A percentile compares a stretch with the other conserved stretches of the same genome.
Conservation (phyloP, 2,797 vertebrate genomes). For the Pseudochaenichthys georgianus region DNA sequence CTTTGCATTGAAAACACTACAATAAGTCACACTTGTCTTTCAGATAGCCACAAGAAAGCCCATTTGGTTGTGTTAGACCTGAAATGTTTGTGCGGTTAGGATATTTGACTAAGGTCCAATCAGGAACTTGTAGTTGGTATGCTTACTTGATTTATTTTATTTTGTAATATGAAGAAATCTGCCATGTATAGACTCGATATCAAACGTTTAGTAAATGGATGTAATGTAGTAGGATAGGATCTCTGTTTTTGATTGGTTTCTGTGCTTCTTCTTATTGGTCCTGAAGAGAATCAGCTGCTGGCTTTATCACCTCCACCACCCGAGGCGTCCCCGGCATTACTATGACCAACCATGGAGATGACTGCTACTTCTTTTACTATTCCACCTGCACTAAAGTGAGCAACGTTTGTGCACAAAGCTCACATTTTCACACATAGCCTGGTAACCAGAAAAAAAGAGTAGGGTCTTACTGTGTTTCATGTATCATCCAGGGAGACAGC, state of each 20-base stretch:
- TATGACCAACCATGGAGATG: conserved; percentile 94
- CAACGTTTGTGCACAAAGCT: background rate
- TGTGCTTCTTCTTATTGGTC: conserved; percentile 53
- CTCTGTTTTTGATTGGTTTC: background rate
- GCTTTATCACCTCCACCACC: conserved; percentile 33
- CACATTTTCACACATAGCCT: background rate
- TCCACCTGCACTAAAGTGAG: conserved; percentile 94
- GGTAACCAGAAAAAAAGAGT: conserved; percentile 9
- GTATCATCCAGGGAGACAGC: conserved; percentile 88
- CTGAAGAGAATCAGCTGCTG: conserved; percentile 66
- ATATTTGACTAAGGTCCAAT: background rate
- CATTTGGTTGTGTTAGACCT: background rate
- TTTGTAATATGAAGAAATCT: background rate
- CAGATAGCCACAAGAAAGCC: background rate
- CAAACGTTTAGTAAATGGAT: background rate
- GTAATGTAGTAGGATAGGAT: background rate
- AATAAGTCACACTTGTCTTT: background rate
- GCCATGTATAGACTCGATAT: background rate
- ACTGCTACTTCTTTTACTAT: conserved; percentile 99
- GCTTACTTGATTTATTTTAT: too few relatives aligned
- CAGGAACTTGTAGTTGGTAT: too few relatives aligned
- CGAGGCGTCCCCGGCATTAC: conserved; percentile 58
- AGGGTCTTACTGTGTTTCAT: background rate
- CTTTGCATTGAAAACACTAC: background rate
- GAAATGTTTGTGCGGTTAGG: too few relatives aligned